Percentiles rank a stretch among this genome's conserved stretches.
Evolutionary conservation across 2,888 invertebrate genomes (phyloP).

Genomic region (Atherix ibis): DNA sequence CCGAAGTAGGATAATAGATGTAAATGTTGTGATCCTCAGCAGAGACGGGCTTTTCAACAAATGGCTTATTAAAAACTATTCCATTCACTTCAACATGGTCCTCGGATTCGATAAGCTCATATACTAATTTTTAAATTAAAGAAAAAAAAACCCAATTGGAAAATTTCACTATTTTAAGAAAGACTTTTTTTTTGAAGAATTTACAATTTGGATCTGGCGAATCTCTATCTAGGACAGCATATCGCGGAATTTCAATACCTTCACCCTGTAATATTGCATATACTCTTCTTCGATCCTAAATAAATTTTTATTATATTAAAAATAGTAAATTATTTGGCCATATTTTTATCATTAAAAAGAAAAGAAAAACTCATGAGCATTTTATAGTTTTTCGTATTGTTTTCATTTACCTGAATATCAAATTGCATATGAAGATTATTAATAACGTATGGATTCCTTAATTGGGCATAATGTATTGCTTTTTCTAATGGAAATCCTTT

Average conservation of each 20-base stretch:
- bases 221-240: slow-evolving; percentile 91
- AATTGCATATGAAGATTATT: slow-evolving; percentile 99
- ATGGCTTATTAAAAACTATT: slow-evolving; percentile 90
- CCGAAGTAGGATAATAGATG: slow-evolving; percentile 97
- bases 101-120: slow-evolving; percentile 84
- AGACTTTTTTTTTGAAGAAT: no score
- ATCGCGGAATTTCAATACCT: slow-evolving; percentile 94
- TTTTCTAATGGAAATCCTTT: slow-evolving; percentile 97
- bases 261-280: slow-evolving; percentile 86
- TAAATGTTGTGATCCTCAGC: slow-evolving; percentile 99
- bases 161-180: not conserved
- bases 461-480: slow-evolving; percentile 88
- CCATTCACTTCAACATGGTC: slow-evolving; percentile 97
- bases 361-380: no score
- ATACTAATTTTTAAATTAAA: slow-evolving; percentile 41
- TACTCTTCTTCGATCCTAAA: slow-evolving; percentile 77
- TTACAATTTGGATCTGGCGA: slow-evolving; percentile 80
- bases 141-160: not conserved
- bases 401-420: slow-evolving; percentile 63
- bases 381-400: not conserved
- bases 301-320: not conserved
- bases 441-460: slow-evolving; percentile 89
- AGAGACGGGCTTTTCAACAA: slow-evolving; percentile 98
- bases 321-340: no score
- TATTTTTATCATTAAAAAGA: no score